Evolutionary conservation across 2,888 invertebrate species (phyloP).

Genomic region (Ligdia adustata): DNA sequence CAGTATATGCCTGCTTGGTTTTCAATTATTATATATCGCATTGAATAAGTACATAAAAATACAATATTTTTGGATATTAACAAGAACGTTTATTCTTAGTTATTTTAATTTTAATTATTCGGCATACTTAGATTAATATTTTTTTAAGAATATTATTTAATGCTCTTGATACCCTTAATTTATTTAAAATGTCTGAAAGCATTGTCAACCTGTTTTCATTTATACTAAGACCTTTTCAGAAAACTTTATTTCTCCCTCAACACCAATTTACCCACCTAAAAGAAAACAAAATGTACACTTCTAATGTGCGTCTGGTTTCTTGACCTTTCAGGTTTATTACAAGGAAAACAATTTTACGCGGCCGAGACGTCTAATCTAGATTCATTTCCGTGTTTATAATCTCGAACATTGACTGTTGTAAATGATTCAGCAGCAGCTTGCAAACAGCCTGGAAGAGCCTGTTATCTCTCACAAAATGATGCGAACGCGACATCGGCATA

Average conservation of each 20-base stretch:
- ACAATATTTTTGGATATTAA: too few species aligned
- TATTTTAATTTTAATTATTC: too few species aligned
- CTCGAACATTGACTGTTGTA: conserved; percentile 11
- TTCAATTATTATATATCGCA: too few species aligned
- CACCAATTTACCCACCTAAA: background rate
- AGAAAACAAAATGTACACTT: background rate
- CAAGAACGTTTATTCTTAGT: too few species aligned
- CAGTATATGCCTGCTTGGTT: too few species aligned
- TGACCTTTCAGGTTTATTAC: conserved; percentile 28
- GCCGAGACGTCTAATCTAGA: conserved; percentile 13
- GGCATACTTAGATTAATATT: too few species aligned
- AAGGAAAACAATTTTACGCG: conserved; percentile 21
- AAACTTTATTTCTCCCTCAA: conserved; percentile 5
- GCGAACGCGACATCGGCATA: conserved; percentile 11
- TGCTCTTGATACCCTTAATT: too few species aligned
- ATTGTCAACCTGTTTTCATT: background rate
- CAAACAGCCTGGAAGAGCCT: conserved; percentile 11
- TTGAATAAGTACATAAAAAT: too few species aligned
- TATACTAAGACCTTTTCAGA: conserved; percentile 3
- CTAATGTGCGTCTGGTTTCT: conserved; percentile 23
- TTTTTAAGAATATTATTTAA: too few species aligned
- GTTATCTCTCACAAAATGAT: conserved; percentile 11
- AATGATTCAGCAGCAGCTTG: too few species aligned
- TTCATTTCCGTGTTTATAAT: conserved; percentile 28
- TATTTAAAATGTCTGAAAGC: too few species aligned